Base-by-base conservation (phyloP, 2,888 invertebrate genomes). In the Suillia variegata region DNA sequence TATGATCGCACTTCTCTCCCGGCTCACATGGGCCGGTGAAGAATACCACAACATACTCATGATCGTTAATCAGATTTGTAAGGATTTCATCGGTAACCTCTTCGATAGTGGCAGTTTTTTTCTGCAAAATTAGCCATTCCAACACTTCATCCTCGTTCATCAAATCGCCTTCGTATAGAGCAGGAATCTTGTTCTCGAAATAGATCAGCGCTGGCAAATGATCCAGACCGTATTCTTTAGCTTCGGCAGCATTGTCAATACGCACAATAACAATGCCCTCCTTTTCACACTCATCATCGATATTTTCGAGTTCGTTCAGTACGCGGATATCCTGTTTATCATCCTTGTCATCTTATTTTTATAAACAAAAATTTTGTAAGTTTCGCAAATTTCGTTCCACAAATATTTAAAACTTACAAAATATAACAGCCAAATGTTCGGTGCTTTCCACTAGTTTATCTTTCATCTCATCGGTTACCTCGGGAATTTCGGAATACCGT, bases 11-110 rank as follows among this genome's bases (percentile, higher is more conserved):
- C 75, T 91, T 87, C 69, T 93, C 91, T 15, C 94, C 94, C 64
- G 93, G 91, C 72, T 93, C 93, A 75, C 94, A 94, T 69, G 89
- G 90, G 21, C 94, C 93, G 79, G 94, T 94, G 84, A 95, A 96
- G 80, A 93, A 94, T 3, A 93, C 94, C n/a, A 94, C 93, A 45
- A 96, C 94, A 79, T 95, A 95, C 85, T 94, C 94, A 74, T 94
- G 93, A 75, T 94, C 93, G 66, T 92, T 91, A 69, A 96, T 93
- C 22, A 96, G 85, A 73, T 91, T 91, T 62, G 87, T 85, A 22
- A 96, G 83, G 71, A 96, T 94, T 84, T 95, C 94, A 79, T 95
- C 95, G 2, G 94, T 94, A 42, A 96, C 94, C 84, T 95, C 95
- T 83, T 96, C 96, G 71, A 96, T 96, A 4, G 95, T 96, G 8